Conservation (phyloP, 1,140 invertebrate genomes). For the Eumaeus atala region DNA sequence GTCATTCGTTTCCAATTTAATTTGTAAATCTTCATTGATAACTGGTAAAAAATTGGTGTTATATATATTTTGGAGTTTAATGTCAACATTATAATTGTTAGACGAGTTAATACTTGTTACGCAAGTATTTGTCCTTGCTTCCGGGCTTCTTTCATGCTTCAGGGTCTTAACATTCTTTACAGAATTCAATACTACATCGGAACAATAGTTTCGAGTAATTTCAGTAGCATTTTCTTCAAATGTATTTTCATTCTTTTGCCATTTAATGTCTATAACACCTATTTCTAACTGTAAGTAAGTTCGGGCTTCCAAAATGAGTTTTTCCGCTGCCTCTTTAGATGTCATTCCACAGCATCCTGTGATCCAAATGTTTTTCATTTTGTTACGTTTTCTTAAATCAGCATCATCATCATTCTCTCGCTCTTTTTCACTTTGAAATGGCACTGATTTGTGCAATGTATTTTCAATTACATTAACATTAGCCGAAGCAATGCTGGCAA, state of each 20-base stretch:
- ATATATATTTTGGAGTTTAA: too few species aligned
- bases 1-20: too few species aligned
- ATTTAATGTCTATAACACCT: slow-evolving; percentile 76
- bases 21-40: too few species aligned
- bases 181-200: too few species aligned
- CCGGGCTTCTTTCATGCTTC: too few species aligned
- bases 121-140: too few species aligned
- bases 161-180: too few species aligned
- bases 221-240: too few species aligned
- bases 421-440: slow-evolving; percentile 89
- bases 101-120: too few species aligned
- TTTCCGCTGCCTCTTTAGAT: slow-evolving; percentile 84
- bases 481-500: slow-evolving; percentile 86
- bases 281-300: slow-evolving; percentile 79
- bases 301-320: slow-evolving; percentile 88
- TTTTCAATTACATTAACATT: slow-evolving; percentile 82
- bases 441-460: slow-evolving; percentile 84
- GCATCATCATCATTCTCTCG: slow-evolving; percentile 80
- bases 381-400: slow-evolving; percentile 80
- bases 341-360: slow-evolving; percentile 88
- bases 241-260: slow-evolving; percentile 46
- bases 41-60: too few species aligned
- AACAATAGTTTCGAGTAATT: too few species aligned
- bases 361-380: slow-evolving; percentile 85
- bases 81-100: too few species aligned